Evolutionary conservation across 1,140 invertebrate species (phyloP).

Genomic region (Hyposmocoma kahamanoa): DNA sequence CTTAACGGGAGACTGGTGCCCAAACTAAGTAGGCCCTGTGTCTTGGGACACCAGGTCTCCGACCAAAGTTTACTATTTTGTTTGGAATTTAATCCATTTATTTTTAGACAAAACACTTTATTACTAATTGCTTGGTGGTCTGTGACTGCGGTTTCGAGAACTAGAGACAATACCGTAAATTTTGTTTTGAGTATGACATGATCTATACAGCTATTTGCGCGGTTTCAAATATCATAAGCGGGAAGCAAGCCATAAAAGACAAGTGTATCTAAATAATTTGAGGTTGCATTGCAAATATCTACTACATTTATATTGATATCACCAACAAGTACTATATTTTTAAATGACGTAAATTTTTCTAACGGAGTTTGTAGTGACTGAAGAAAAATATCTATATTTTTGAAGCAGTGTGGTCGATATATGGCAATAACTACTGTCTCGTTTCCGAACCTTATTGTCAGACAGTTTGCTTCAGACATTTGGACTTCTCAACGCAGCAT

Average conservation of each 20-base stretch:
- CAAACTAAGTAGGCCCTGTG: too few species aligned
- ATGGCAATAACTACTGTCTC: neutral
- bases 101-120: neutral
- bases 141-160: neutral
- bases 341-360: neutral
- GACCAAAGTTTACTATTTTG: neutral
- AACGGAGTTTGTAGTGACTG: neutral
- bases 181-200: neutral
- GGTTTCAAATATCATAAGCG: neutral
- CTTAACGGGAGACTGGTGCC: too few species aligned
- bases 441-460: neutral
- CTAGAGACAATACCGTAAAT: neutral
- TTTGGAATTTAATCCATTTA: neutral
- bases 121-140: neutral
- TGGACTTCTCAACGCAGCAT: neutral
- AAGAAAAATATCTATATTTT: neutral
- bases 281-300: neutral
- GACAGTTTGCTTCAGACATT: neutral
- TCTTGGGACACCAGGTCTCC: too few species aligned
- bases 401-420: neutral
- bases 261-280: neutral
- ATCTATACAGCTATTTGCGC: neutral
- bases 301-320: neutral
- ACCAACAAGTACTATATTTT: too few species aligned
- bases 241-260: neutral